Evolutionary conservation across 2,113 vertebrate genomes (phyloP).

Genomic region (Ploceus nigricollis): DNA sequence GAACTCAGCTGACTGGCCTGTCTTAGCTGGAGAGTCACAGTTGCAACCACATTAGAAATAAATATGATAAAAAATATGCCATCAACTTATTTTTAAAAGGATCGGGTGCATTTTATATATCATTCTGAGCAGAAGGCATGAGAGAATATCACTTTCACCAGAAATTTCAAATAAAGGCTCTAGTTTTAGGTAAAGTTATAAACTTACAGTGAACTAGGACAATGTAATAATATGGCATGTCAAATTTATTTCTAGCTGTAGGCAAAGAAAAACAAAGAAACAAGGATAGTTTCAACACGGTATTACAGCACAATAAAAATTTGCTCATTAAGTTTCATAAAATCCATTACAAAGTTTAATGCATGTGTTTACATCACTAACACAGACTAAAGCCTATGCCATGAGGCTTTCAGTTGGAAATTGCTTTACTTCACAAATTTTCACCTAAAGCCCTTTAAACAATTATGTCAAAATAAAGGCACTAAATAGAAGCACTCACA

Average conservation of each 20-base stretch:
- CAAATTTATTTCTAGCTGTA: conserved; percentile 57
- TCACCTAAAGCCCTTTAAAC: conserved; percentile 29
- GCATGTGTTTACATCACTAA: conserved; percentile 30
- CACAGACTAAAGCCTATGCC: background rate
- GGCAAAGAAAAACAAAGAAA: conserved; percentile 46
- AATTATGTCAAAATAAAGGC: conserved; percentile 45
- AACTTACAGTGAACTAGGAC: conserved; percentile 26
- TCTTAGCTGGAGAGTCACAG: background rate
- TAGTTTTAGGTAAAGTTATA: conserved; percentile 17
- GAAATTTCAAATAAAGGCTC: conserved; percentile 17
- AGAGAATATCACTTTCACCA: conserved; percentile 15
- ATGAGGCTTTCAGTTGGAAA: conserved; percentile 21
- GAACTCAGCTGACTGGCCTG: background rate
- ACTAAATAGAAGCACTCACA: background rate
- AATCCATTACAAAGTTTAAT: conserved; percentile 54
- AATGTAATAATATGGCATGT: conserved; percentile 41
- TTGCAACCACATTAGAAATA: background rate
- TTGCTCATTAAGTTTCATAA: conserved; percentile 59
- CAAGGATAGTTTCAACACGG: background rate
- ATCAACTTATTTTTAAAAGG: background rate
- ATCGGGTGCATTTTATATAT: background rate
- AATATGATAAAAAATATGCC: background rate
- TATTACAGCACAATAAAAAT: conserved; percentile 27
- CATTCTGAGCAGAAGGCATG: background rate
- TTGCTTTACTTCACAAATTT: conserved; percentile 46